Base-by-base conservation (phyloP, 2,888 invertebrate genomes). In the Heliconius sara region DNA sequence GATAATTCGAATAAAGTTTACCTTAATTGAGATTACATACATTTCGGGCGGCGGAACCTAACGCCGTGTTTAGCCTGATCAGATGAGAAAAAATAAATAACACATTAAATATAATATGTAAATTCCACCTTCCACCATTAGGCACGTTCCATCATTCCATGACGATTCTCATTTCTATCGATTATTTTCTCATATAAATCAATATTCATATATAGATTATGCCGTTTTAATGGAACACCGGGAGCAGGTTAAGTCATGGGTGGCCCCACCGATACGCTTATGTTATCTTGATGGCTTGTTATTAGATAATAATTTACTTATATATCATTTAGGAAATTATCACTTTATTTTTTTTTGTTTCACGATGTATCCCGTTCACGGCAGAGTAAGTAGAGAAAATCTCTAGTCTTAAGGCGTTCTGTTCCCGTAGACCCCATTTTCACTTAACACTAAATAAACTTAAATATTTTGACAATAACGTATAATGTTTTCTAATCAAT, bases 201-300 rank as follows among this genome's bases (percentile, higher is more conserved):
- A 34, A 73, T 57, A 73, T 76, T 66, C 13, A 43, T 67, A 67
- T 60, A 9, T 25, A 47, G 60, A 67, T 66, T 67, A 72, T 76
- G 25, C 52, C 30, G 63, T 75, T 75, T 75, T 75, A 65, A 75
- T 75, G 27, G 43, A 65, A 75, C 22, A 19, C 65, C 65, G 25
- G 74, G 25, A 16, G 63, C 27, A 65, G 43, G 43, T 60, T 65
- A 43, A 22, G 4, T 63, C 57, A 57, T 30, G 72, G 72, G 72
- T 73, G 72, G 72, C 60, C 72, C n/a, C 22, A 34, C 12, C 57
- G 30, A 52, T 12, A 72, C 22, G 68, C 19, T 22, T 34, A 34
- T 30, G 22, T 73, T 60, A 57, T 57, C 57, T 72, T 72, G 72
- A 72, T 72, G n/a, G 57, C 30, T 73, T 73, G n/a, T 73, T 39